Conservation (phyloP, 1,140 invertebrate genomes). For the Drosophila gunungcola region DNA sequence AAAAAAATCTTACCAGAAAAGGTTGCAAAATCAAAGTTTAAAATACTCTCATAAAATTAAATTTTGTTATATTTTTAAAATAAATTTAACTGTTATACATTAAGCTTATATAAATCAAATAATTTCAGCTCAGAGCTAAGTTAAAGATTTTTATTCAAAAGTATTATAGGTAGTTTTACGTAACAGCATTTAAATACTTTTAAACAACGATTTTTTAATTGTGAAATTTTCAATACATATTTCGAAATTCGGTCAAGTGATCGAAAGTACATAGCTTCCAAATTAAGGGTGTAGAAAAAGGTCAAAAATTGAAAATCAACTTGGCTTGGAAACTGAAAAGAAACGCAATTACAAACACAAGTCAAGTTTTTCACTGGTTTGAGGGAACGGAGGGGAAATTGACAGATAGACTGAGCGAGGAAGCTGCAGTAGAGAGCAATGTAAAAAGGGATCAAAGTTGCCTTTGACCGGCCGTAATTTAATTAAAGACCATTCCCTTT, state of each 20-base stretch:
- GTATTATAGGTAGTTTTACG: no score
- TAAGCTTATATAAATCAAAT: no score
- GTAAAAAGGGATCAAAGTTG: constrained; percentile 78
- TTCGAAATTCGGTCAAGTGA: not conserved
- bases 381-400: not conserved
- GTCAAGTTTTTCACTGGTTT: constrained; percentile 61
- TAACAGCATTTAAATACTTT: no score
- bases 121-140: no score
- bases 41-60: constrained; percentile 16
- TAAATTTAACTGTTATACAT: no score
- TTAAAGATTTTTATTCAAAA: no score
- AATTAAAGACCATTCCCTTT: constrained; percentile 78
- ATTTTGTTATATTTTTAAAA: not conserved
- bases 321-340: constrained; percentile 64
- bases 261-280: not conserved
- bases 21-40: not conserved
- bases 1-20: constrained; percentile 17
- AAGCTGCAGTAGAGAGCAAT: constrained; percentile 16
- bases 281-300: constrained; percentile 7
- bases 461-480: constrained; percentile 75
- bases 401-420: constrained; percentile 8
- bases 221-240: not conserved
- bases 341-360: constrained; percentile 75
- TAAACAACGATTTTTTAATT: no score
- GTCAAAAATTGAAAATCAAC: constrained; percentile 17